Base-by-base conservation (phyloP, 1,140 invertebrate genomes). In the Drusus annulatus region DNA sequence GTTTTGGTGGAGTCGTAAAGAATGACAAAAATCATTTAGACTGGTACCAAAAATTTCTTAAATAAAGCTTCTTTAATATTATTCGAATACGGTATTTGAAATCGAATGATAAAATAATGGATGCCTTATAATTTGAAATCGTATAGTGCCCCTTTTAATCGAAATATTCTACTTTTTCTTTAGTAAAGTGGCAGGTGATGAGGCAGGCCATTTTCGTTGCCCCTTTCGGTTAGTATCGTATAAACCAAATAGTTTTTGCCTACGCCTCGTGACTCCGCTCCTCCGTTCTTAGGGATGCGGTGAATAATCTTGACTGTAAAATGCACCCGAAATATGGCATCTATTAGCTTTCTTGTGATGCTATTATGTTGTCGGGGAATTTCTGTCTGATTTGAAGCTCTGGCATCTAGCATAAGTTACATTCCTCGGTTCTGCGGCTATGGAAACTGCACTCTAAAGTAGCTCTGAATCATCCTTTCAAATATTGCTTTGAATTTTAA, bases 291-390 rank as follows among this genome's bases (percentile, higher is more conserved):
- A 10, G 7, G 25, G 25, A 28, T 28, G 25, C 25, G 5, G 5
- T 2, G 1, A 65, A 65, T 65, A 65, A 31, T 31, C 62, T 31
- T 2, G 25, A 10, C 16, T 28, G 36, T 65, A 65, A 65, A 28
- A 25, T 31, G 62, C 62, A 65, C 16, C 8, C 6, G 62, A n/a
- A 65, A 65, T 65, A 65, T 65, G 56, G 56, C 17, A 23, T 60
- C 23, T 23, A 23, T 60, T 23, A 60, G 19, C 13, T 60, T 60
- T 45, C 36, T 45, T 45, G 0, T 45, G 36, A 45, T 13, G 8
- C 23, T 60, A 60, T 17, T 21, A 21, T 19, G 19, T 17, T 21
- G 19, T 60, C 56, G 56, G 17, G 17, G 23, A 60, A 60, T 60
- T 60, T 60, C n/a, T 10, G 6, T 3, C 19, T 23, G 54, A 60